These are phyloP conservation scores for Sebastes vulpes DNA, from an alignment of 2,797 vertebrate species.

Conservation along the genomic window DNA sequence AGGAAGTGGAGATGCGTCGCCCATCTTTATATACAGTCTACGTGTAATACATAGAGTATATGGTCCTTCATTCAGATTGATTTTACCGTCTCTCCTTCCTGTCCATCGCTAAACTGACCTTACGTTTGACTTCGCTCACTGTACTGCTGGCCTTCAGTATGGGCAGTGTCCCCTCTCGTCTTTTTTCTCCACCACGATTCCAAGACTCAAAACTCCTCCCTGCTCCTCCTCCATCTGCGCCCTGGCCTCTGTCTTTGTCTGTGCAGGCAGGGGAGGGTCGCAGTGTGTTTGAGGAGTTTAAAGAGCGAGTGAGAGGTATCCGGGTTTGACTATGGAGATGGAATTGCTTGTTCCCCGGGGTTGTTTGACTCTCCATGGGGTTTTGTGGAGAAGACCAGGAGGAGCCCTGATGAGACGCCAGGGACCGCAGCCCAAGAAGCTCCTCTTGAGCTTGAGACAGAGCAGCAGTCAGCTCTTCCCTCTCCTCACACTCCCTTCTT, in stretches of 20 bases:
- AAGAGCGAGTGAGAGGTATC: conserved; percentile 47
- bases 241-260: conserved; percentile 16
- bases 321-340: conserved; percentile 20
- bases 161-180: conserved; percentile 46
- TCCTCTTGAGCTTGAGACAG: conserved; percentile 87
- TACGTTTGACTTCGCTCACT: conserved; percentile 59
- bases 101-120: conserved; percentile 55
- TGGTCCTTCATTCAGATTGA: not conserved
- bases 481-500: conserved; percentile 91
- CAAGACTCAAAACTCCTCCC: conserved; percentile 11
- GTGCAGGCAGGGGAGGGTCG: conserved; percentile 38
- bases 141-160: conserved; percentile 60
- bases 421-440: conserved; percentile 78
- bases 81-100: conserved; percentile 69
- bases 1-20: too few species aligned
- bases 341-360: not conserved
- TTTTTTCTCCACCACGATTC: conserved; percentile 35
- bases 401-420: conserved; percentile 28
- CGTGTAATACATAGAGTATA: not conserved
- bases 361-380: conserved; percentile 1
- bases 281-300: conserved; percentile 64
- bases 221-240: conserved; percentile 18
- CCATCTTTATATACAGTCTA: not conserved
- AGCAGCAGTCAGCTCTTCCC: conserved; percentile 90
- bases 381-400: conserved; percentile 39